Conservation (phyloP, 1,140 invertebrate species). For the Drosophila busckii region DNA sequence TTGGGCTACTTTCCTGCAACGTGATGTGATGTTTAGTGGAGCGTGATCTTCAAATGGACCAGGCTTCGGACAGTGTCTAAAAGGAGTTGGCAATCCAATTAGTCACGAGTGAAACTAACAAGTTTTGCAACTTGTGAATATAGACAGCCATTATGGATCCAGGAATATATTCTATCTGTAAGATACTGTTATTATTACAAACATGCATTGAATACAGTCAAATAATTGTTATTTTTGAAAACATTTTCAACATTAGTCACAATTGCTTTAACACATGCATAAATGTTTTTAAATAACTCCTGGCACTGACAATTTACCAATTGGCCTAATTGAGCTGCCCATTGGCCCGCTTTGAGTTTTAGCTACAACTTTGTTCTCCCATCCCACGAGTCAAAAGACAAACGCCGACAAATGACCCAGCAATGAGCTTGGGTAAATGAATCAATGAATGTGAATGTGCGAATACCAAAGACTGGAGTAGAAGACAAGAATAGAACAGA, state of each 20-base stretch:
- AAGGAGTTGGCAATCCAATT: too few species aligned
- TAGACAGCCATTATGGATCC: too few species aligned
- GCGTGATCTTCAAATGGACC: constrained; percentile 36
- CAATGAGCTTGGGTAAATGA: constrained; percentile 53
- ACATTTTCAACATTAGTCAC: too few species aligned
- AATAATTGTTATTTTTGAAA: too few species aligned
- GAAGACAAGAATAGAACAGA: constrained; percentile 44
- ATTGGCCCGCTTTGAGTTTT: constrained; percentile 38
- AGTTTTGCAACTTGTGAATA: too few species aligned
- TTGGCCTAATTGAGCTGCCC: constrained; percentile 57
- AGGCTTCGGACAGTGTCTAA: too few species aligned
- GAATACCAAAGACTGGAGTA: constrained; percentile 27
- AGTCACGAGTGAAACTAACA: too few species aligned
- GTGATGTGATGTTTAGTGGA: constrained; percentile 30
- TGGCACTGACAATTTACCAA: constrained; percentile 54
- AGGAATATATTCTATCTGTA: too few species aligned
- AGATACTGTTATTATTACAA: too few species aligned
- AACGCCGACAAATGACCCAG: constrained; percentile 70
- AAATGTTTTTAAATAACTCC: too few species aligned
- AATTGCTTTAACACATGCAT: too few species aligned
- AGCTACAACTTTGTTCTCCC: constrained; percentile 6
- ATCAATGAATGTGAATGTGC: constrained; percentile 34
- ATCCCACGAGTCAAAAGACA: constrained; percentile 60
- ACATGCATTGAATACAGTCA: too few species aligned
- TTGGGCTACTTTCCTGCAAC: constrained; percentile 45